Evolutionary conservation across 1,140 invertebrate genomes (phyloP), one percentile per base, ranked within the genome.

Genomic region (Aphidius gifuensis): DNA sequence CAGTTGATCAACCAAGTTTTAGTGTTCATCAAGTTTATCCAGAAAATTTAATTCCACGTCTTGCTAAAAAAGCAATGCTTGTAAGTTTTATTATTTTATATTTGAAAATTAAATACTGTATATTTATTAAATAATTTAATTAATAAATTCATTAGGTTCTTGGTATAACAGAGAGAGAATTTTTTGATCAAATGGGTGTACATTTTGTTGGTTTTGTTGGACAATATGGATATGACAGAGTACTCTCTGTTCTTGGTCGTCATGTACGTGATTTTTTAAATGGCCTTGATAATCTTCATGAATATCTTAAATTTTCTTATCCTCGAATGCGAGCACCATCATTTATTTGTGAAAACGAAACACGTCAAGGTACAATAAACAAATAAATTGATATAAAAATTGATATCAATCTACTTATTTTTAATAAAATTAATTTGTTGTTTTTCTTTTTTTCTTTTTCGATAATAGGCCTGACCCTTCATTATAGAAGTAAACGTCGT

Each of bases 301-400:
- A 98, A 76, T 98, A 99, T 77, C 83, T 99, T 4, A 95, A 95
- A 79, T 96, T 97, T 80, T 97, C 94, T 38, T 98, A 98, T 76
- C 95, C 96, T 0, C 85, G 92, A 69, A 91, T 96, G 86, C 80
- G 88, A 64, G 94, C 96, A 0, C 96, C 96, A 1, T 96, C 93
- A 58, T 98, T 98, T 75, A 97, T 97, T 68, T 96, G 95, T 72
- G 94, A 97, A 78, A 94, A 96, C 72, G 96, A 99, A 79, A 93
- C 92, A 0, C 85, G 90, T 56, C 89, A 92, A 73, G 80, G 77
- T 79, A 65, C 8, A 43, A 48, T 40, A n/a, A n/a, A 23, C 23
- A 23, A 23, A 23, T 23, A 23, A 23, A n/a, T n/a, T n/a, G n/a
- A n/a, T n/a, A n/a, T n/a, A n/a, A n/a, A n/a, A n/a, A n/a, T 16